Evolutionary conservation across 2,113 vertebrate genomes (phyloP).

Genomic region (Tapirus terrestris): DNA sequence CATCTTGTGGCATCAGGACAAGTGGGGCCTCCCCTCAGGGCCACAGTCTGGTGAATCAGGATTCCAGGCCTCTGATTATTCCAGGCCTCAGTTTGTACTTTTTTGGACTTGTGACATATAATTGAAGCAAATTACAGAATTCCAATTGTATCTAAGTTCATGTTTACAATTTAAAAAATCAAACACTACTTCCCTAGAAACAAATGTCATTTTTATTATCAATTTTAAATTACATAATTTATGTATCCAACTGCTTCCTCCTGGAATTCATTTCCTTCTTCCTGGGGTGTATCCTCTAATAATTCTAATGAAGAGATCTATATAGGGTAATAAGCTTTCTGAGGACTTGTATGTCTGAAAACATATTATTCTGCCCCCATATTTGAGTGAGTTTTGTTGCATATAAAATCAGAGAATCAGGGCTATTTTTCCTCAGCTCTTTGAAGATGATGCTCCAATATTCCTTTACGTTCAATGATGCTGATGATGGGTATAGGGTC

Average conservation of each 20-base stretch:
- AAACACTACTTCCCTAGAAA: not conserved
- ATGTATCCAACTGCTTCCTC: not conserved
- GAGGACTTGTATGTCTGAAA: not conserved
- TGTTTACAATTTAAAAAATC: not conserved
- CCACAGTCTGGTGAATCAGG: not conserved
- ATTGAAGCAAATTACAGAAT: conserved; percentile 34
- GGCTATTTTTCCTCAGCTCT: not conserved
- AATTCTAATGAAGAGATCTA: not conserved
- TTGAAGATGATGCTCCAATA: not conserved
- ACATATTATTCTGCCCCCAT: not conserved
- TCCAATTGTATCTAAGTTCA: conserved; percentile 6
- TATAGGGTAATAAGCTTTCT: not conserved
- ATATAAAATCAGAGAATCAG: not conserved
- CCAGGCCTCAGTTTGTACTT: not conserved
- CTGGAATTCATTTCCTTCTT: conserved; percentile 27
- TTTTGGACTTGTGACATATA: not conserved
- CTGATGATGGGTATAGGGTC: not conserved
- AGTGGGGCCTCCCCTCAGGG: not conserved
- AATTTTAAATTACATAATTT: conserved; percentile 30
- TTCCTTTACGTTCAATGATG: no score
- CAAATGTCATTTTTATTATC: conserved; percentile 25
- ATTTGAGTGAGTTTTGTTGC: not conserved
- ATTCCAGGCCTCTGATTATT: not conserved
- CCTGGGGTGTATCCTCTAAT: not conserved
- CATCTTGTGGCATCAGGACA: not conserved